Conservation (phyloP, 2,797 vertebrate genomes). For the Sternotherus odoratus region DNA sequence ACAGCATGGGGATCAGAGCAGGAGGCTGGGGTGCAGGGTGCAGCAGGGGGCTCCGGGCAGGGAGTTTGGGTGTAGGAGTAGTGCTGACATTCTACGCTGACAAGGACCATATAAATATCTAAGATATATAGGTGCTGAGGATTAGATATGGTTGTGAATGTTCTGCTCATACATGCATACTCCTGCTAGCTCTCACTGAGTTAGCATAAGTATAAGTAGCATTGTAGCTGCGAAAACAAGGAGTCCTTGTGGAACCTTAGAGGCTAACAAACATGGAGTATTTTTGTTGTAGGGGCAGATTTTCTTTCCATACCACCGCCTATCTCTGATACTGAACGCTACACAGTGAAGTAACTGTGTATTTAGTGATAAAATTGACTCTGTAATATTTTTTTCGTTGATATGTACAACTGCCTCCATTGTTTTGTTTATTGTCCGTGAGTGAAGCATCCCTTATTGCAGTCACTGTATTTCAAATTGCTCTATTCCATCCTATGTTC, state of each 20-base stretch:
- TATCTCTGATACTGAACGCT: neutral
- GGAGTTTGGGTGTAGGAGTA: too few species aligned
- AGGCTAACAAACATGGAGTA: neutral
- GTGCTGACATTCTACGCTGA: neutral
- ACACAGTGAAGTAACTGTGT: accelerated
- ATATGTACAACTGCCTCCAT: neutral
- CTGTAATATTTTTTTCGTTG: neutral
- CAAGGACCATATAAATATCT: neutral
- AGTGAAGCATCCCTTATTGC: neutral
- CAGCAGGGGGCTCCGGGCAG: too few species aligned
- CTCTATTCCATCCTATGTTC: neutral
- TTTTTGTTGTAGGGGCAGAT: neutral
- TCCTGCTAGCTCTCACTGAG: neutral
- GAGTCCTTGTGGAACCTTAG: too few species aligned
- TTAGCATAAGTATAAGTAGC: neutral
- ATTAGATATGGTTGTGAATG: neutral
- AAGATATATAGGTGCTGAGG: neutral
- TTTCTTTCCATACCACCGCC: neutral
- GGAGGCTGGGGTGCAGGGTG: too few species aligned
- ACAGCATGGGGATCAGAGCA: too few species aligned
- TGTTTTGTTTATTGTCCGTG: neutral
- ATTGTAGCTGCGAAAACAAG: neutral
- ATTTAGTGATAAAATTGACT: neutral
- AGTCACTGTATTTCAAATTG: neutral
- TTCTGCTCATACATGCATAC: neutral